Evolutionary conservation across 2,888 invertebrate genomes (phyloP).

Genomic region (Blomia tropicalis): DNA sequence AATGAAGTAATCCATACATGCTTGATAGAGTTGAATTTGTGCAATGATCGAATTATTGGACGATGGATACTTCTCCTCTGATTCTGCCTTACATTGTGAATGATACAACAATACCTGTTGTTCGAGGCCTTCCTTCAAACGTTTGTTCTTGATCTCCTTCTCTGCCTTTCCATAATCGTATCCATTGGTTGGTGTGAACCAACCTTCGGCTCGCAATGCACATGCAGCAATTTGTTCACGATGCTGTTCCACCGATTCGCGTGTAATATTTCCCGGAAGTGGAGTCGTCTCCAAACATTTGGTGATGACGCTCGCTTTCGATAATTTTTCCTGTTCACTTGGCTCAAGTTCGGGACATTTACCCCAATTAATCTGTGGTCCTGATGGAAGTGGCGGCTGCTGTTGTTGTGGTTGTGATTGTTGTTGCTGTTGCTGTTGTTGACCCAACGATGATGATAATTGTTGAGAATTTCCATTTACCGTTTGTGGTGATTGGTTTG

Average conservation of each 20-base stretch:
- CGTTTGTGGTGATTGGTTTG: neutral
- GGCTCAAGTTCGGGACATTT: slow-evolving; percentile 26
- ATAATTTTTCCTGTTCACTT: slow-evolving; percentile 22
- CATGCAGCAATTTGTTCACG: slow-evolving; percentile 27
- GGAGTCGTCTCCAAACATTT: slow-evolving; percentile 26
- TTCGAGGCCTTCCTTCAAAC: slow-evolving; percentile 19
- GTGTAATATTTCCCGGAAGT: slow-evolving; percentile 26
- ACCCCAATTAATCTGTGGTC: slow-evolving; percentile 26
- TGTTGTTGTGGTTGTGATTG: neutral
- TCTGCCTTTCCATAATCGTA: slow-evolving; percentile 26
- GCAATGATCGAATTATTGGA: slow-evolving; percentile 22
- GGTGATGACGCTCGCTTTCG: slow-evolving; percentile 25
- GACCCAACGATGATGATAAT: neutral
- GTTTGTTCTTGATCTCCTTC: slow-evolving; percentile 25
- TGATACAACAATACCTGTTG: slow-evolving; percentile 23
- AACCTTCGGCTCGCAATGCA: slow-evolving; percentile 25
- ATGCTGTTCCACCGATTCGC: slow-evolving; percentile 26
- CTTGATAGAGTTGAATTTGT: slow-evolving; percentile 27
- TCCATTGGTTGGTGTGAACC: slow-evolving; percentile 16
- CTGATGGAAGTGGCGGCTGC: slow-evolving; percentile 12
- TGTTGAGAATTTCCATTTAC: neutral
- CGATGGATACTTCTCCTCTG: slow-evolving; percentile 25
- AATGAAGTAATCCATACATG: slow-evolving; percentile 27
- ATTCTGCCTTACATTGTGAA: slow-evolving; percentile 23
- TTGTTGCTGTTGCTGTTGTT: neutral